Evolutionary conservation across 1,140 invertebrate genomes (phyloP).

Genomic region (Polyergus mexicanus): DNA sequence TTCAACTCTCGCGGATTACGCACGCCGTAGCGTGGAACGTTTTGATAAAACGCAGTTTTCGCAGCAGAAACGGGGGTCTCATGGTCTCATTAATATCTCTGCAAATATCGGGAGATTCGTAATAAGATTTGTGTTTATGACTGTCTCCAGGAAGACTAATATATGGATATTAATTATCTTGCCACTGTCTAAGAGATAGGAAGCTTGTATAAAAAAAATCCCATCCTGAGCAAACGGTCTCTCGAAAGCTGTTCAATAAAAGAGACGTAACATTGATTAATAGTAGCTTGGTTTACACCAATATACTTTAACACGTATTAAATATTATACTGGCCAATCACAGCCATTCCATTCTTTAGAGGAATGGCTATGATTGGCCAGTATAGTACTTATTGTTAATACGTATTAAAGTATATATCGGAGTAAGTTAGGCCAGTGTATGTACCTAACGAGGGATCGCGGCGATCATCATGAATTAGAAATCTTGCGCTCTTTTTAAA

Average conservation of each 20-base stretch:
- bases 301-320: too few species aligned
- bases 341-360: too few species aligned
- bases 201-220: not conserved
- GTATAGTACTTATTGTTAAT: too few species aligned
- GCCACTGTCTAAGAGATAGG: slow-evolving; percentile 14
- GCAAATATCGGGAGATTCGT: slow-evolving; percentile 40
- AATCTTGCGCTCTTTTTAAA: not conserved
- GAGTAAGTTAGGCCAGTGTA: too few species aligned
- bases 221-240: not conserved
- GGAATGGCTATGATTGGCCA: too few species aligned
- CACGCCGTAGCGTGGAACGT: slow-evolving; percentile 53
- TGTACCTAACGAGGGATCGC: not conserved
- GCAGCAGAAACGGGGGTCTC: slow-evolving; percentile 44
- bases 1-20: slow-evolving; percentile 63
- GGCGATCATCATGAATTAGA: not conserved
- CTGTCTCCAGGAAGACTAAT: slow-evolving; percentile 27
- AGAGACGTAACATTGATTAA: slow-evolving; percentile 26
- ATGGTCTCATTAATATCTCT: slow-evolving; percentile 57
- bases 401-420: too few species aligned
- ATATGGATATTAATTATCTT: slow-evolving; percentile 37
- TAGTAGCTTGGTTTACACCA: not conserved
- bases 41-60: slow-evolving; percentile 60
- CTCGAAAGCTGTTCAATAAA: slow-evolving; percentile 2
- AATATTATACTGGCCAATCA: too few species aligned
- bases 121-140: slow-evolving; percentile 55